A percentile compares a stretch with the other conserved stretches of the same genome.
Evolutionary conservation across 2,113 vertebrate genomes (phyloP).

Genomic region (Hydrolagus affinis): DNA sequence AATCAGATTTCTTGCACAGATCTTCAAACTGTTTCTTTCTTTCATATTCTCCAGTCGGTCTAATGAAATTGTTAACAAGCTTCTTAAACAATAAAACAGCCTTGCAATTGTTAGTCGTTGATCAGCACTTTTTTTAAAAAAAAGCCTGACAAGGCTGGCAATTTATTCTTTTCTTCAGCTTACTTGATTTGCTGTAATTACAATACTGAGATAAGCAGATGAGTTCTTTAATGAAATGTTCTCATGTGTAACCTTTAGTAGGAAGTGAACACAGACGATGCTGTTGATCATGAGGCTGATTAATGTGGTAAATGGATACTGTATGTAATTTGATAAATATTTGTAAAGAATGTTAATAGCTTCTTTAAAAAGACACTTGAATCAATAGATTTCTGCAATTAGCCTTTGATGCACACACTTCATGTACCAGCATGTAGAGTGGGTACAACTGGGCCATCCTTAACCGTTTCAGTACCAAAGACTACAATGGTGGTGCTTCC

Average conservation of each 20-base stretch:
- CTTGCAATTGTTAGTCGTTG: neutral
- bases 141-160: neutral
- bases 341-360: slow-evolving; percentile 31
- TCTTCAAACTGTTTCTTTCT: neutral
- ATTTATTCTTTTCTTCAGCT: slow-evolving; percentile 23
- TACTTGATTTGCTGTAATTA: slow-evolving; percentile 33
- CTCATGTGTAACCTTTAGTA: slow-evolving; percentile 33
- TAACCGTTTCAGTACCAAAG: neutral
- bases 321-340: slow-evolving; percentile 32
- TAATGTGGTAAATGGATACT: slow-evolving; percentile 28
- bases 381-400: slow-evolving; percentile 29
- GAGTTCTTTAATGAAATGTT: slow-evolving; percentile 31
- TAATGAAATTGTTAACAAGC: slow-evolving; percentile 7
- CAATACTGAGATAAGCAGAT: slow-evolving; percentile 31
- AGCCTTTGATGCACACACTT: slow-evolving; percentile 17
- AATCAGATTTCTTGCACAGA: neutral
- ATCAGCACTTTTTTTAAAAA: neutral
- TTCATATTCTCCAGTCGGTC: neutral
- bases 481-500: no score
- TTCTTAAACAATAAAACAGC: neutral
- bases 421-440: neutral
- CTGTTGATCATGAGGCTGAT: slow-evolving; percentile 29
- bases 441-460: neutral
- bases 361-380: slow-evolving; percentile 33
- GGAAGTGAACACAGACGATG: slow-evolving; percentile 24